Evolutionary conservation across 2,113 vertebrate genomes (phyloP).

Genomic region (Prinia subflava): DNA sequence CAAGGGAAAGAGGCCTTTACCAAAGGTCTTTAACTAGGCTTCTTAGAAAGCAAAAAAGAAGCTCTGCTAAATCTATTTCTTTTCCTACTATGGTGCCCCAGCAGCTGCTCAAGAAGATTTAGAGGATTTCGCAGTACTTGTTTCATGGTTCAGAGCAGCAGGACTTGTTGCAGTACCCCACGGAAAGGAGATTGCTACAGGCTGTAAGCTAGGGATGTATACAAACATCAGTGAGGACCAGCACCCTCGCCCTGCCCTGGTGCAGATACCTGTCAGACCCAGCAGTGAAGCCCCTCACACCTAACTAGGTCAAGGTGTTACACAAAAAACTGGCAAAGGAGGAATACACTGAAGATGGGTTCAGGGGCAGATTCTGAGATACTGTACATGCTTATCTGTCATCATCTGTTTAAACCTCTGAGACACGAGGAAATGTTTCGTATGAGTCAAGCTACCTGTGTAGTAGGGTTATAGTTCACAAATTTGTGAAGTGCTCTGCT

Average conservation of each 20-base stretch:
- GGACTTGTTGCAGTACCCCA: neutral
- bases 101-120: neutral
- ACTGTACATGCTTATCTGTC: neutral
- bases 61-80: neutral
- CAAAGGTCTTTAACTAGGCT: neutral
- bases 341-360: neutral
- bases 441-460: neutral
- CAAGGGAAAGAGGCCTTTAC: neutral
- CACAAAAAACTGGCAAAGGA: neutral
- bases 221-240: neutral
- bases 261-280: neutral
- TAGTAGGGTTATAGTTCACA: neutral
- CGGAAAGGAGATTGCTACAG: fast-evolving
- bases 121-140: neutral
- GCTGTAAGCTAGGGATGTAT: neutral
- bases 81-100: neutral
- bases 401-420: neutral
- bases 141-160: neutral
- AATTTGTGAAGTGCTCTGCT: neutral
- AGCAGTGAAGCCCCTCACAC: neutral
- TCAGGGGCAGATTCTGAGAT: neutral
- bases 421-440: neutral
- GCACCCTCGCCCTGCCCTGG: neutral
- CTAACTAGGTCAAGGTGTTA: neutral
- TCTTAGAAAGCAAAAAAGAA: neutral